Evolutionary conservation across 2,797 vertebrate genomes (phyloP), one percentile per base, ranked within the genome.

Genomic region (Pipistrellus pipistrellus): DNA sequence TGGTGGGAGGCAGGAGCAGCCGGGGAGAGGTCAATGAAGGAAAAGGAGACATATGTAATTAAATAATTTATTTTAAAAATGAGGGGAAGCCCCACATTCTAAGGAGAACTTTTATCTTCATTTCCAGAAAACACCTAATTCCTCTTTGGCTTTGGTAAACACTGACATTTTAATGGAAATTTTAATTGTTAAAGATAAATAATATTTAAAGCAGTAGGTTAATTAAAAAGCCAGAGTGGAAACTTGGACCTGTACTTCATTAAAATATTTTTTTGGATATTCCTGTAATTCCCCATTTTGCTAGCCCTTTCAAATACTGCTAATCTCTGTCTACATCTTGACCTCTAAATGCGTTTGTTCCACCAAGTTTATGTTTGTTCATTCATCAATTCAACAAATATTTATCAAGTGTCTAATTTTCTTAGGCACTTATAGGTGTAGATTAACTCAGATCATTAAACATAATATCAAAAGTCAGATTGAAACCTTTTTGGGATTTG

Each of bases 71-170:
- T 66, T 66, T 66, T 18, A 32, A 66, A 93, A 93, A 51, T 78
- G 27, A 88, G 32, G 13, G 23, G 20, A 75, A 88, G 30, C 62
- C n/a, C 35, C 38, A 38, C 53, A 62, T 83, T 82, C 38, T 73
- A 72, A 77, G 53, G 64, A 77, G 25, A 83, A 86, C 41, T 66
- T 93, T 69, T 44, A 69, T 21, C 75, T 91, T 81, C 30, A 57
- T 88, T 76, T 68, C 59, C 32, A 81, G 51, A 73, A 71, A 68
- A 23, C 11, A 38, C 41, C 25, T 41, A 85, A 84, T 30, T 85
- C 21, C 41, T 88, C 2, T 83, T 91, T 91, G 68, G 20, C 38
- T 44, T 53, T 57, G n/a, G 25, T 35, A 77, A 82, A 90, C 20
- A 25, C 51, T 35, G n/a, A n/a, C 30, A 69, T 81, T 93, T 93